phyloP scores from a whole-genome alignment of 2,113 vertebrate species.

The Rhodinocichla rosea region DNA sequence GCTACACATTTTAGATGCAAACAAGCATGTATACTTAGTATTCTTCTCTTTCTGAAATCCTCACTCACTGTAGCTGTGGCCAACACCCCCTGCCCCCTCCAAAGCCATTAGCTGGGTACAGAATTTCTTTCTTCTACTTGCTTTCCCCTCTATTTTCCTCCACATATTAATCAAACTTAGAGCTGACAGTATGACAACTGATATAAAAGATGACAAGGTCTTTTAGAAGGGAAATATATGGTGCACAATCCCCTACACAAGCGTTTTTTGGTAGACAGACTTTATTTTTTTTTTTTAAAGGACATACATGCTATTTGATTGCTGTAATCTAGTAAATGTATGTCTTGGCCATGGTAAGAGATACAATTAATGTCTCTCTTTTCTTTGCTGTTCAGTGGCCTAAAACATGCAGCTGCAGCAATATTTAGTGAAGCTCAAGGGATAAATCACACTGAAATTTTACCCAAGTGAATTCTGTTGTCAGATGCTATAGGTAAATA shows the following conservation, averaged over 20 bases:
- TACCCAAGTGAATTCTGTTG: conserved; percentile 2
- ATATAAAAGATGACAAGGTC: neutral
- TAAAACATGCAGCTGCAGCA: neutral
- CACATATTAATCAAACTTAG: neutral
- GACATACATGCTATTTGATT: neutral
- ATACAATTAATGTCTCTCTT: conserved; percentile 8
- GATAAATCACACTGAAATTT: conserved; percentile 17
- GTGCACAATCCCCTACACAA: neutral
- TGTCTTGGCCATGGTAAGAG: conserved; percentile 8
- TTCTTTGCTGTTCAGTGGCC: neutral
- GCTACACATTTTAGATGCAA: neutral
- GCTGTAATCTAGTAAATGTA: conserved; percentile 19
- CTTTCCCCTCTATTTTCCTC: neutral
- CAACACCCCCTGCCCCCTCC: accelerated
- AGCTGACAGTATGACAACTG: neutral
- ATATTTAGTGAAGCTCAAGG: conserved; percentile 14
- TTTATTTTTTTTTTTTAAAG: neutral
- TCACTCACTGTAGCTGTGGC: neutral
- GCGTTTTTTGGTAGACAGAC: neutral
- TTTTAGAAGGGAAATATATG: conserved; percentile 12
- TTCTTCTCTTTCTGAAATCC: neutral
- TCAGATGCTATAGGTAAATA: conserved; percentile 29
- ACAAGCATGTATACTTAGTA: neutral
- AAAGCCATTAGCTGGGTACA: neutral
- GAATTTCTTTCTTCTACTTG: neutral